A percentile compares a stretch with the other conserved stretches of the same genome.
Conservation (phyloP, 1,140 invertebrate genomes). For the Bombus balteatus region DNA sequence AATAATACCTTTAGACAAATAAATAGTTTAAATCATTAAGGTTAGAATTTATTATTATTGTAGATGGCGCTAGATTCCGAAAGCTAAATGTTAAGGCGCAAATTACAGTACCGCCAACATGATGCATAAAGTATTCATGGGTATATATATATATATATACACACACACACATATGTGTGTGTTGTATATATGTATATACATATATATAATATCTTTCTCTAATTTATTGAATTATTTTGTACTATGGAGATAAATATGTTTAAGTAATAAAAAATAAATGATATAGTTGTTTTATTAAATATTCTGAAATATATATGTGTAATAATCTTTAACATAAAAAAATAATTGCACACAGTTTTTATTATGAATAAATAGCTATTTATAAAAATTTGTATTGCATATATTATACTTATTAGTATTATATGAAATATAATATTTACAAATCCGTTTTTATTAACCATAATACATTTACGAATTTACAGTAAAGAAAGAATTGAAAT, state of each 20-base stretch:
- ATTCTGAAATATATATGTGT: neutral
- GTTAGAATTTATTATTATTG: constrained; percentile 58
- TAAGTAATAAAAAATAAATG: neutral
- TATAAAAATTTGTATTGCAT: neutral
- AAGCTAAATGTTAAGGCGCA: constrained; percentile 16
- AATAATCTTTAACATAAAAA: neutral
- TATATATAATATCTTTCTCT: neutral
- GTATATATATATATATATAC: neutral
- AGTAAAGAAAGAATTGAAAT: neutral
- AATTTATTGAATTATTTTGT: neutral
- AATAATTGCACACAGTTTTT: neutral
- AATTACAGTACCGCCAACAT: constrained; percentile 51
- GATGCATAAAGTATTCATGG: neutral
- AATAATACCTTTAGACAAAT: neutral
- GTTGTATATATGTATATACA: neutral
- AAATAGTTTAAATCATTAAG: constrained; percentile 56
- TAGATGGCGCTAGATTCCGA: constrained; percentile 60
- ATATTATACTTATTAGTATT: neutral
- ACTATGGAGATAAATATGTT: neutral
- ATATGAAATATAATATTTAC: neutral
- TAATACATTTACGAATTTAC: neutral
- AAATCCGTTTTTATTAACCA: neutral
- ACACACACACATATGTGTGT: neutral
- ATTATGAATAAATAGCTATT: neutral
- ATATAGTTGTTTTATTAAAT: neutral